A percentile compares a stretch with the other conserved stretches of the same genome.
Conservation (phyloP, 2,888 invertebrate genomes). For the Cactoblastis cactorum region DNA sequence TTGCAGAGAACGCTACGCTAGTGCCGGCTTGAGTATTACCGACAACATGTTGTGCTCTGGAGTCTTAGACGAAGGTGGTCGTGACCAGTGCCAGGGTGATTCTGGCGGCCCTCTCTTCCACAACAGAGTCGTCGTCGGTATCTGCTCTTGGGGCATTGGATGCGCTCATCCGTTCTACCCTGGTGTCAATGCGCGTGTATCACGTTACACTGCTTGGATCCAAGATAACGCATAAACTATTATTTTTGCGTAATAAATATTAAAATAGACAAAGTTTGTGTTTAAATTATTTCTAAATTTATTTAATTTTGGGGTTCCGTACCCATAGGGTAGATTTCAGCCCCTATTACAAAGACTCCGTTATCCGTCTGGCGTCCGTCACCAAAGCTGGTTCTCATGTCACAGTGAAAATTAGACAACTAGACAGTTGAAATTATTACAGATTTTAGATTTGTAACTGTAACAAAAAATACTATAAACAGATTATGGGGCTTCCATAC, state of each 20-base stretch:
- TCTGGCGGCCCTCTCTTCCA: slow-evolving; percentile 48
- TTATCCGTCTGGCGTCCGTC: neutral
- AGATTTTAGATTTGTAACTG: too few species aligned
- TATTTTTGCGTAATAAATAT: neutral
- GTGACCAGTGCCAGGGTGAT: slow-evolving; percentile 47
- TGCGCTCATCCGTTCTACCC: slow-evolving; percentile 34
- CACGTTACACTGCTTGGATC: slow-evolving; percentile 40
- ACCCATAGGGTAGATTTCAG: too few species aligned
- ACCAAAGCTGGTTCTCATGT: too few species aligned
- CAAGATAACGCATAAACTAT: slow-evolving; percentile 28
- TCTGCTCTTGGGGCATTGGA: slow-evolving; percentile 35
- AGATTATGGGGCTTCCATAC: too few species aligned
- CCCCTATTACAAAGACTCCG: too few species aligned
- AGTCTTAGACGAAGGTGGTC: slow-evolving; percentile 37
- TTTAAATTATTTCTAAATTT: neutral
- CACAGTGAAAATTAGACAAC: too few species aligned
- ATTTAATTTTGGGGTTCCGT: too few species aligned
- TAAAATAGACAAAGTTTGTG: neutral
- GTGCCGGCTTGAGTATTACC: slow-evolving; percentile 27
- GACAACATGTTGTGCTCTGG: slow-evolving; percentile 51
- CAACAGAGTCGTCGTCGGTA: slow-evolving; percentile 35
- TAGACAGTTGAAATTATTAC: too few species aligned
- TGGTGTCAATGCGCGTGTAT: slow-evolving; percentile 42
- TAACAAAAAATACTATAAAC: too few species aligned
- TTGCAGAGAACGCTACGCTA: too few species aligned